These are phyloP conservation scores for Mamestra configurata DNA, from an alignment of 1,140 invertebrate genomes.

Conservation along the genomic window DNA sequence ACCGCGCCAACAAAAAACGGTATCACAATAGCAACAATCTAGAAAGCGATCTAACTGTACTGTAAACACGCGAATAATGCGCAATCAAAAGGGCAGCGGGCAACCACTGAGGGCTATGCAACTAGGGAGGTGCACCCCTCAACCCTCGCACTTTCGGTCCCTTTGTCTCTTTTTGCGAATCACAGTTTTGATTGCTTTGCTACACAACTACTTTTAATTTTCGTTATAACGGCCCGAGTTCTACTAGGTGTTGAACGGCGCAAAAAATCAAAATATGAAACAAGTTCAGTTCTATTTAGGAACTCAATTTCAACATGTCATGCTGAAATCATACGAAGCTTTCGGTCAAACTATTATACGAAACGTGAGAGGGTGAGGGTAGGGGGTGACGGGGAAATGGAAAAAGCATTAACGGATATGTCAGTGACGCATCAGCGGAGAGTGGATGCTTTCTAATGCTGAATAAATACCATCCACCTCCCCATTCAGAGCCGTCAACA, in stretches of 20 bases:
- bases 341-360: conserved; percentile 77
- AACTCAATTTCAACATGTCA: conserved; percentile 53
- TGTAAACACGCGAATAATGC: conserved; percentile 86
- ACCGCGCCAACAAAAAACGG: conserved; percentile 79
- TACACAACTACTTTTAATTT: conserved; percentile 39
- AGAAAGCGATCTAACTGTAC: conserved; percentile 87
- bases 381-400: conserved; percentile 82
- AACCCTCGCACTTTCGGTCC: conserved; percentile 51
- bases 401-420: conserved; percentile 88
- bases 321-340: conserved; percentile 62
- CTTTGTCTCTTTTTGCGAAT: conserved; percentile 68
- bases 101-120: conserved; percentile 68
- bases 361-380: conserved; percentile 60
- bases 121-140: conserved; percentile 49
- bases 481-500: conserved; percentile 65
- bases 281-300: conserved; percentile 26
- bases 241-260: conserved; percentile 13
- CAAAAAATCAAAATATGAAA: conserved; percentile 32
- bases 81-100: conserved; percentile 86
- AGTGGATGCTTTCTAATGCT: conserved; percentile 85
- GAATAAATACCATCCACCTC: conserved; percentile 84
- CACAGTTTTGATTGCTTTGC: conserved; percentile 79
- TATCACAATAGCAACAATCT: conserved; percentile 87
- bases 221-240: not conserved
- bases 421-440: conserved; percentile 83